These are phyloP conservation scores for Caenorhabditis macrosperma DNA, from an alignment of 2,888 invertebrate genomes.

Conservation along the genomic window DNA sequence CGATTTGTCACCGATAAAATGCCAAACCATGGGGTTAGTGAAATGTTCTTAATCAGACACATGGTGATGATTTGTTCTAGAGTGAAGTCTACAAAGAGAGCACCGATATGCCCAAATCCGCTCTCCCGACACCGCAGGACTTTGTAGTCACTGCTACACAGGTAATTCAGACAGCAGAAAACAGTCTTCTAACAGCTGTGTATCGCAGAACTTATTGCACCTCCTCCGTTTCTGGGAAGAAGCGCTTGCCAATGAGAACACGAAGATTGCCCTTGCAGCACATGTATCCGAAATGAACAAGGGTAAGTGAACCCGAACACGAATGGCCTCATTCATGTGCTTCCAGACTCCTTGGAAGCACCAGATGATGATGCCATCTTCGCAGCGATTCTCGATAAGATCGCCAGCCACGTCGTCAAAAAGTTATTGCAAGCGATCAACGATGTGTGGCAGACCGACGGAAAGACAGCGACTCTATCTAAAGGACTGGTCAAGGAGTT, in stretches of 20 bases:
- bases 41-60: too few relatives aligned
- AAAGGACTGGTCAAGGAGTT: constrained; percentile 58
- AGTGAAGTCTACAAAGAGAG: constrained; percentile 56
- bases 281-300: constrained; percentile 34
- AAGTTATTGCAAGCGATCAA: constrained; percentile 54
- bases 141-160: constrained; percentile 59
- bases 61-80: constrained; percentile 45
- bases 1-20: constrained; percentile 57
- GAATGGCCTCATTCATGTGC: neutral
- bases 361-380: constrained; percentile 54
- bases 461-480: constrained; percentile 41
- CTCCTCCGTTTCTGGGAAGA: constrained; percentile 61
- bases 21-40: constrained; percentile 59
- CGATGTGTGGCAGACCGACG: constrained; percentile 53
- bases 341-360: constrained; percentile 15
- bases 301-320: neutral
- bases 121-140: constrained; percentile 58
- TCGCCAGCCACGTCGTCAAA: constrained; percentile 52
- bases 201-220: constrained; percentile 55
- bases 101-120: constrained; percentile 41
- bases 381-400: constrained; percentile 53
- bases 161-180: constrained; percentile 5
- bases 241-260: constrained; percentile 45
- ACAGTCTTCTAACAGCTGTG: neutral
- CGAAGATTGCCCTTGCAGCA: constrained; percentile 43